Percentiles rank a stretch among this genome's conserved stretches.
These are phyloP conservation scores for Danio albolineatus DNA, from an alignment of 2,797 vertebrate genomes.

Conservation along the genomic window DNA sequence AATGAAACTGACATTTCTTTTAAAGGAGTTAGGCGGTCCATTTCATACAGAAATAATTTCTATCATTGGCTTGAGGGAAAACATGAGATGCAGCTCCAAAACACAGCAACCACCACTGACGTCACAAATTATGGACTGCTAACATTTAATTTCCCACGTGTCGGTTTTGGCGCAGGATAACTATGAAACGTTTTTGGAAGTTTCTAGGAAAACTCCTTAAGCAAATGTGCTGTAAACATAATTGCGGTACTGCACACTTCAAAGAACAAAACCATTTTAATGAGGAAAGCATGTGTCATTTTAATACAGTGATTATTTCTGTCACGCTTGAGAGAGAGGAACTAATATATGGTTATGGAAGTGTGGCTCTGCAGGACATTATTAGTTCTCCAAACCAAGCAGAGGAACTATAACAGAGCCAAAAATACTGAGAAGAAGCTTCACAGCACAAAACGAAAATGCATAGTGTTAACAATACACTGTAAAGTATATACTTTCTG, in stretches of 20 bases:
- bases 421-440: too few relatives aligned
- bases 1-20: background rate
- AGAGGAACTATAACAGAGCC: background rate
- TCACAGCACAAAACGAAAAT: background rate
- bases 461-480: too few relatives aligned
- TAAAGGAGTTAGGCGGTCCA: background rate
- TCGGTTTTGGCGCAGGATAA: background rate
- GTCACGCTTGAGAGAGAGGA: background rate
- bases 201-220: conserved; percentile 14
- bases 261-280: background rate
- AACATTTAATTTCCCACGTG: conserved; percentile 5
- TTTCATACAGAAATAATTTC: background rate
- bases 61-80: background rate
- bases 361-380: conserved; percentile 28
- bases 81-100: background rate
- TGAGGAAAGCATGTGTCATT: background rate
- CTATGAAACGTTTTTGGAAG: background rate
- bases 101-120: conserved; percentile 2
- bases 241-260: background rate
- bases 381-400: conserved; percentile 4
- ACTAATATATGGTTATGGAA: background rate
- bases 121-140: conserved; percentile 26
- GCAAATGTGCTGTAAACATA: background rate
- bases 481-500: too few relatives aligned
- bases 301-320: conserved; percentile 12